Percentiles rank a stretch among this genome's conserved stretches.
phyloP scores from a whole-genome alignment of 2,797 vertebrate species.

The Aselliscus stoliczkanus region DNA sequence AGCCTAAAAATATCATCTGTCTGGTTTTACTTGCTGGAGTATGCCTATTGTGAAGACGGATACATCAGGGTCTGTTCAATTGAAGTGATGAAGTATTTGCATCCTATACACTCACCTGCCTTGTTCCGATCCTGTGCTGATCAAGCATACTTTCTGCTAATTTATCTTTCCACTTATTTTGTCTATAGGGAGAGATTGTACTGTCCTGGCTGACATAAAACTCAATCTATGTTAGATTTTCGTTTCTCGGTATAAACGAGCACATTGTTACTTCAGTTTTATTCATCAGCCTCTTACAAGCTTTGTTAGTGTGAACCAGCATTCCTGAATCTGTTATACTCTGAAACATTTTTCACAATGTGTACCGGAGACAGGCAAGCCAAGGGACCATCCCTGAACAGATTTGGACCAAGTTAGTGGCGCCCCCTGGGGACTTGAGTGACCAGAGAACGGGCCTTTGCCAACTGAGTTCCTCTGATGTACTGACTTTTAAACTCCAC shows the following conservation, averaged over 20 bases:
- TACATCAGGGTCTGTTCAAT: conserved; percentile 24
- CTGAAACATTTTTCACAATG: not conserved
- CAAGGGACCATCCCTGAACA: not conserved
- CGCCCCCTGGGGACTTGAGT: rapidly evolving
- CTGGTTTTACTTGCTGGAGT: not conserved
- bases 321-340: not conserved
- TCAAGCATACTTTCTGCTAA: conserved; percentile 23
- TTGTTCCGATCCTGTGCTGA: not conserved
- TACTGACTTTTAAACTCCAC: not conserved
- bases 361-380: not conserved
- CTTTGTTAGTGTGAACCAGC: not conserved
- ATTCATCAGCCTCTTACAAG: not conserved
- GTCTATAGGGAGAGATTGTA: not conserved
- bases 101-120: not conserved
- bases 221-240: conserved; percentile 5
- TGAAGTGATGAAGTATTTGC: conserved; percentile 33
- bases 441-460: not conserved
- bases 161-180: conserved; percentile 38
- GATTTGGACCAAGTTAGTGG: not conserved
- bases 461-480: not conserved
- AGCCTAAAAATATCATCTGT: conserved; percentile 42
- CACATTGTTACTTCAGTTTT: conserved; percentile 33
- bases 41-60: not conserved
- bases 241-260: conserved; percentile 43
- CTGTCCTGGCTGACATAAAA: conserved; percentile 15